These are phyloP conservation scores for Hydractinia symbiolongicarpus DNA, from an alignment of 30 jellyfish, hydroid and myxozoan genomes.

Conservation along the genomic window DNA sequence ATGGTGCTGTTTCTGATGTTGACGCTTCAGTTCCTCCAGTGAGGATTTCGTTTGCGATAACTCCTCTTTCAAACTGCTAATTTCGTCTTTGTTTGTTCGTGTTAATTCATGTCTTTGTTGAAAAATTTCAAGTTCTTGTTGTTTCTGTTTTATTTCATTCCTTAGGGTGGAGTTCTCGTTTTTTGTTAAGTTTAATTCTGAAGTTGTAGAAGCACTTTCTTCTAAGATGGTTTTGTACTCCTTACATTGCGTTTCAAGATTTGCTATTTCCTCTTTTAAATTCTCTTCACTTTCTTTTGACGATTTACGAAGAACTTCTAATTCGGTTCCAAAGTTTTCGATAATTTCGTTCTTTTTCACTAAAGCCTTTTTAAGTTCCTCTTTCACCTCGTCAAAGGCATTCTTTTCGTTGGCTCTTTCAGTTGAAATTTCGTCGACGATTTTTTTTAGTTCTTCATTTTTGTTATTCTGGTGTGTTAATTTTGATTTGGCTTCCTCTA, in stretches of 20 bases:
- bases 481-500: conserved; percentile 23
- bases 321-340: background rate
- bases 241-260: background rate
- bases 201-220: conserved; percentile 21
- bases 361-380: conserved; percentile 23
- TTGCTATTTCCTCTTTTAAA: background rate
- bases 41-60: background rate
- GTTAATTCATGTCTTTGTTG: no score
- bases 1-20: background rate
- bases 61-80: no score
- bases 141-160: background rate
- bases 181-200: conserved; percentile 8
- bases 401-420: conserved; percentile 13
- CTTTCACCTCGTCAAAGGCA: conserved; percentile 24
- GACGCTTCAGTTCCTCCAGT: background rate
- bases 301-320: background rate
- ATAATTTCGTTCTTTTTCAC: conserved; percentile 12
- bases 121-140: background rate
- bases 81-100: no score
- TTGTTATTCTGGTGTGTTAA: conserved; percentile 2
- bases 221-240: conserved; percentile 17
- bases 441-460: conserved; percentile 23
- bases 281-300: conserved; percentile 17
- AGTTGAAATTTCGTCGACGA: background rate
- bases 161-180: background rate